These are phyloP conservation scores for Heliangelus exortis DNA, from an alignment of 2,797 vertebrate genomes.

Conservation along the genomic window DNA sequence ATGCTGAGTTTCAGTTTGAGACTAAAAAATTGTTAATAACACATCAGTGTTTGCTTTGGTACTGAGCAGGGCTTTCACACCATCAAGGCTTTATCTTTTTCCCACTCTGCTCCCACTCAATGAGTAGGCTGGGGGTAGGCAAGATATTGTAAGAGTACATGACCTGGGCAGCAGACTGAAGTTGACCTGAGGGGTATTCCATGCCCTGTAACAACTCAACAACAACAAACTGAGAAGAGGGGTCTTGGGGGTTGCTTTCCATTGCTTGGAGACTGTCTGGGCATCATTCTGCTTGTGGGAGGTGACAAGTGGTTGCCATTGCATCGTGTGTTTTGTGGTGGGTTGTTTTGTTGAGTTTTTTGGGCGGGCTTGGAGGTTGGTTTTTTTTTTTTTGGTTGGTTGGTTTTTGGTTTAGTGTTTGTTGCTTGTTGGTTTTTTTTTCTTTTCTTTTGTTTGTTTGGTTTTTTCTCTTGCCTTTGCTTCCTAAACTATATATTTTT, in stretches of 20 bases:
- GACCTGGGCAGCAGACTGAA: not conserved
- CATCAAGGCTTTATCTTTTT: not conserved
- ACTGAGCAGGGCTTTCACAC: not conserved
- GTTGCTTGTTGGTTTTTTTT: too few relatives aligned
- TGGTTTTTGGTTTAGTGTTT: too few relatives aligned
- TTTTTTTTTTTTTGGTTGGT: too few relatives aligned
- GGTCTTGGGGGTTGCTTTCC: fast-evolving
- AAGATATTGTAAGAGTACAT: not conserved
- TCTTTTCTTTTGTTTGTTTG: not conserved
- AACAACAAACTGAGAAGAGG: not conserved
- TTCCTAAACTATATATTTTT: not conserved
- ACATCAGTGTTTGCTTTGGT: not conserved
- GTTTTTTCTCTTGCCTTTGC: not conserved
- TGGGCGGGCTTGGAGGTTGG: too few relatives aligned
- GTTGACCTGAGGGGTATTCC: not conserved
- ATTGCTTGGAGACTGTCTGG: not conserved
- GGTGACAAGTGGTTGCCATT: not conserved
- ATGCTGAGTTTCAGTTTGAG: not conserved
- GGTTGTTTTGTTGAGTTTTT: fast-evolving
- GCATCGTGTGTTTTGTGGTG: not conserved
- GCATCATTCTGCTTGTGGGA: not conserved
- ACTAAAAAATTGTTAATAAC: not conserved
- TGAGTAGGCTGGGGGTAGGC: not conserved
- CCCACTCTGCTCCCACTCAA: not conserved
- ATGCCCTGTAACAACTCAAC: not conserved